These are phyloP conservation scores for Setipinna tenuifilis DNA, from an alignment of 2,797 vertebrate species.

Conservation along the genomic window DNA sequence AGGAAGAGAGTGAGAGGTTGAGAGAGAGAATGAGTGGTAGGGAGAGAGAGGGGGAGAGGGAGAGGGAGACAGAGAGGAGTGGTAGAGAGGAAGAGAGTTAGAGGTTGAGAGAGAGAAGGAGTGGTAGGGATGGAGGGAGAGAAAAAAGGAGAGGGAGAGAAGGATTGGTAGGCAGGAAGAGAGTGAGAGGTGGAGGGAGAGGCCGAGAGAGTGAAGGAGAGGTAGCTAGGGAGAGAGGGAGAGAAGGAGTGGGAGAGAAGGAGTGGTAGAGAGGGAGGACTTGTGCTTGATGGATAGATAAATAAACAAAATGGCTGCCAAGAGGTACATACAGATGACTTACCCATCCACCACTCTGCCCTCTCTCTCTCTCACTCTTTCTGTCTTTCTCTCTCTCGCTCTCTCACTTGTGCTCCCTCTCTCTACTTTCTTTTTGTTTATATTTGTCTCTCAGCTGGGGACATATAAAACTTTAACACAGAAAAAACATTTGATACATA, in stretches of 20 bases:
- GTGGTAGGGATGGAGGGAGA: no score
- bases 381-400: background rate
- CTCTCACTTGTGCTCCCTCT: background rate
- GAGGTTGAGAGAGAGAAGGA: background rate
- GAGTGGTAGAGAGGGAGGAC: background rate
- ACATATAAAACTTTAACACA: no score
- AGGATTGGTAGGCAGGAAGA: background rate
- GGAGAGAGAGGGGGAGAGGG: conserved; percentile 9
- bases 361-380: conserved; percentile 38
- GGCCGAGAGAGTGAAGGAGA: background rate
- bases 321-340: conserved; percentile 30
- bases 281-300: conserved; percentile 55
- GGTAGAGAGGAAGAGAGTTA: background rate
- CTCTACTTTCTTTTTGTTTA: background rate
- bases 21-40: background rate
- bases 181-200: background rate
- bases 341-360: background rate
- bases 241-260: background rate
- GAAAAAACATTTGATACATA: background rate
- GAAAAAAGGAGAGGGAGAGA: no score
- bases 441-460: no score
- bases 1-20: no score
- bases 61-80: conserved; percentile 14
- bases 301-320: conserved; percentile 62
- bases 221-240: background rate